A percentile compares a stretch with the other conserved stretches of the same genome.
phyloP scores from a whole-genome alignment of 1,140 invertebrate genomes.

The Diuraphis noxia region DNA sequence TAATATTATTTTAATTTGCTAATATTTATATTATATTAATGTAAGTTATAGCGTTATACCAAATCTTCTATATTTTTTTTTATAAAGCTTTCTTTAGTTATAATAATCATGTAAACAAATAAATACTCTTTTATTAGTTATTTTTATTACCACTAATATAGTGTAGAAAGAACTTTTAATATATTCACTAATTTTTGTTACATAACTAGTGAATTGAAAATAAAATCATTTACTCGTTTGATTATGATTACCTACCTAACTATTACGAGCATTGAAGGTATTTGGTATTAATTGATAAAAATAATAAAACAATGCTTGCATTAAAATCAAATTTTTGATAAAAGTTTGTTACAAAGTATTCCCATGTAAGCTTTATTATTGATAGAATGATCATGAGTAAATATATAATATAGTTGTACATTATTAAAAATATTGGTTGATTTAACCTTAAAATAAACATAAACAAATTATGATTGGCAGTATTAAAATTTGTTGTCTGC shows the following conservation, averaged over 20 bases:
- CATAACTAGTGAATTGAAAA: not conserved
- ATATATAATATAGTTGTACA: too few relatives aligned
- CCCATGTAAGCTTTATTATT: too few relatives aligned
- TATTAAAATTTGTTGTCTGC: too few relatives aligned
- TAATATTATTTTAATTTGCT: constrained; percentile 36
- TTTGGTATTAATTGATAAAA: too few relatives aligned
- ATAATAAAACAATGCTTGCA: too few relatives aligned
- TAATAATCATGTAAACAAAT: constrained; percentile 12
- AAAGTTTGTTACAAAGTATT: too few relatives aligned
- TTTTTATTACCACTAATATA: constrained; percentile 33
- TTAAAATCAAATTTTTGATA: too few relatives aligned
- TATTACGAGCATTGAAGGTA: not conserved
- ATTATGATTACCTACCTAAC: not conserved
- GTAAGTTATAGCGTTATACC: not conserved
- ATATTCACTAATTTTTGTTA: constrained; percentile 27
- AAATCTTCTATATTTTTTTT: constrained; percentile 28
- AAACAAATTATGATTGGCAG: too few relatives aligned
- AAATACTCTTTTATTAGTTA: constrained; percentile 17
- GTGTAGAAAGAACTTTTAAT: not conserved
- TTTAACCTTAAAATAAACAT: too few relatives aligned
- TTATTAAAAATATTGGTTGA: too few relatives aligned
- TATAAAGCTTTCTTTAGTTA: constrained; percentile 31
- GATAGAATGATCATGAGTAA: too few relatives aligned
- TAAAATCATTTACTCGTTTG: not conserved
- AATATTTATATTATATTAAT: constrained; percentile 29